Evolutionary conservation across 2,113 vertebrate species (phyloP).

Genomic region (Channa argus): DNA sequence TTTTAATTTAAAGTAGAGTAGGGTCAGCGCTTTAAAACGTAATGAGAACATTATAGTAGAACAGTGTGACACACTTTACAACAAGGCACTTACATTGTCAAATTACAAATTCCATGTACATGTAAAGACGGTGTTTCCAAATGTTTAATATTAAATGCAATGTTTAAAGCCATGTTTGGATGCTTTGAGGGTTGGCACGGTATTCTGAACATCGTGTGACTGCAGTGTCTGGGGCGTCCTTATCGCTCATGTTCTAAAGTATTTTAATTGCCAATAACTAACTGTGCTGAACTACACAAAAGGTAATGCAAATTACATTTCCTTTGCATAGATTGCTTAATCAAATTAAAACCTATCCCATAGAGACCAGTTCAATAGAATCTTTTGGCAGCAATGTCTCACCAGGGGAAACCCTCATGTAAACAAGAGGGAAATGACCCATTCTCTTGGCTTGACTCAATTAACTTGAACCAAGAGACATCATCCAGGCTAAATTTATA

Average conservation of each 20-base stretch:
- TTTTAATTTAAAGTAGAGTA: constrained; percentile 8
- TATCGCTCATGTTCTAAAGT: constrained; percentile 13
- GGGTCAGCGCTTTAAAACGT: not conserved
- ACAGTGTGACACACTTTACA: not conserved
- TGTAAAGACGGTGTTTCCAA: no score
- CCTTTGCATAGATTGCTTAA: constrained; percentile 66
- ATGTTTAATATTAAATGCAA: no score
- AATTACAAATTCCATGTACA: not conserved
- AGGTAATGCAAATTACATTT: constrained; percentile 53
- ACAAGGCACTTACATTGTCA: not conserved
- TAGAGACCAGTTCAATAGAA: constrained; percentile 39
- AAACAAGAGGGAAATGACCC: constrained; percentile 43
- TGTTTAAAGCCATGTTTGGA: no score
- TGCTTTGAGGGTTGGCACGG: not conserved
- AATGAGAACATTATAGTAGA: not conserved
- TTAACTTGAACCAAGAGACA: constrained; percentile 16
- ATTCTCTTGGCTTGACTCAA: constrained; percentile 14
- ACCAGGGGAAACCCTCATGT: constrained; percentile 37
- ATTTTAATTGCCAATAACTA: constrained; percentile 52
- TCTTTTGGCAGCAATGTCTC: constrained; percentile 30
- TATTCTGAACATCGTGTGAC: constrained; percentile 1
- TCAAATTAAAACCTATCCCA: constrained; percentile 59
- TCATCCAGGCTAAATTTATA: not conserved
- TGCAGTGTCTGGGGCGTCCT: constrained; percentile 15
- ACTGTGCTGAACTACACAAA: constrained; percentile 48